phyloP scores from a whole-genome alignment of 2,888 invertebrate species.

The Acholoe squamosa region DNA sequence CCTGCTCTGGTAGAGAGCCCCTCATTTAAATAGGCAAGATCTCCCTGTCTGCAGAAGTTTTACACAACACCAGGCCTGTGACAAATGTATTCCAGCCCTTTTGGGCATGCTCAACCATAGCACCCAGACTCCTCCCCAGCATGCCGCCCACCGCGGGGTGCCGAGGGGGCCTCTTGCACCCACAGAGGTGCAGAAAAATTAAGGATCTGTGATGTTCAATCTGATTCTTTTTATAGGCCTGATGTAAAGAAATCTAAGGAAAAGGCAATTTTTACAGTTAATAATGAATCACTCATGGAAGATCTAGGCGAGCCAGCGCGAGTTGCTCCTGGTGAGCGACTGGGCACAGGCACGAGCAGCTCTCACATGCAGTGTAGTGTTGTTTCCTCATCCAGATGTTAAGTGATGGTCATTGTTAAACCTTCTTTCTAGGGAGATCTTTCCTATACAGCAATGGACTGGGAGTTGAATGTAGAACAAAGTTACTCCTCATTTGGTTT shows the following conservation, averaged over 20 bases:
- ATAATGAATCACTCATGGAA: conserved; percentile 49
- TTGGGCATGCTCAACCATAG: conserved; percentile 60
- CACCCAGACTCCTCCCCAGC: conserved; percentile 2
- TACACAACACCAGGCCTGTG: conserved; percentile 43
- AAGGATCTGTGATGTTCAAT: conserved; percentile 56
- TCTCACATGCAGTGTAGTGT: conserved; percentile 48
- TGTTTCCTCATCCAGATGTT: conserved; percentile 30
- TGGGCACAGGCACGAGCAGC: conserved; percentile 50
- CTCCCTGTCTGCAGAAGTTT: conserved; percentile 60
- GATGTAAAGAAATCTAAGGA: conserved; percentile 2
- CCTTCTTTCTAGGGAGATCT: conserved; percentile 62
- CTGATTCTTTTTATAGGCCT: conserved; percentile 56
- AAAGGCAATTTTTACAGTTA: conserved; percentile 21
- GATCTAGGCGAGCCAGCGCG: conserved; percentile 57
- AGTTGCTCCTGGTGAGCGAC: conserved; percentile 42
- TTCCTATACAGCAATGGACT: conserved; percentile 60
- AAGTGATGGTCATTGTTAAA: conserved; percentile 57
- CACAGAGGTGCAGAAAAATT: conserved; percentile 23
- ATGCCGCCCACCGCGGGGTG: not conserved
- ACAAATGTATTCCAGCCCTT: conserved; percentile 56
- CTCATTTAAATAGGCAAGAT: conserved; percentile 57
- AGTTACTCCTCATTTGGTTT: conserved; percentile 26
- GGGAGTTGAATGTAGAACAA: conserved; percentile 51
- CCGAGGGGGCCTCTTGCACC: not conserved
- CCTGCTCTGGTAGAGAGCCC: conserved; percentile 54